Evolutionary conservation across 2,113 vertebrate genomes (phyloP).

Genomic region (Bos javanicus): DNA sequence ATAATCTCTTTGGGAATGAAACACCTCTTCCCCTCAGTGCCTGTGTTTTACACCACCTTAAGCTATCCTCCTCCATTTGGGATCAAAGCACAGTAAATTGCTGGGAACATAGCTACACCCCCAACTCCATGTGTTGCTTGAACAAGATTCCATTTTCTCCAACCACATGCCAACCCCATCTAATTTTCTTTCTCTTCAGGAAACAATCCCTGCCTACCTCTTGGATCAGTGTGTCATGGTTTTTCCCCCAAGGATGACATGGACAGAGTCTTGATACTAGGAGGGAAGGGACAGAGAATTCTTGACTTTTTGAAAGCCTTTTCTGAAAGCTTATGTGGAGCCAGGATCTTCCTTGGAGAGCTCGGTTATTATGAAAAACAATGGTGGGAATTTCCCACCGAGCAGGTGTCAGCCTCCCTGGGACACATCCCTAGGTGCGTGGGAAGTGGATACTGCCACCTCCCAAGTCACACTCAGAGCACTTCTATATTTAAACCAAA

Average conservation of each 20-base stretch:
- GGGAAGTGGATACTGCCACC: not conserved
- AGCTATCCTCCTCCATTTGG: not conserved
- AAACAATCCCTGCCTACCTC: not conserved
- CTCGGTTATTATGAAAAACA: not conserved
- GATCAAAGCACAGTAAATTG: too few relatives aligned
- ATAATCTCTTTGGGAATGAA: not conserved
- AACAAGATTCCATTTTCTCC: not conserved
- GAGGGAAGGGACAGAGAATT: not conserved
- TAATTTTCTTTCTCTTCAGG: not conserved
- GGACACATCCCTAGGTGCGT: not conserved
- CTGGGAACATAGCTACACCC: not conserved
- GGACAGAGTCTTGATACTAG: not conserved
- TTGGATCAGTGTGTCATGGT: not conserved
- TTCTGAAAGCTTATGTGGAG: not conserved
- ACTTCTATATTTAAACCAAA: not conserved
- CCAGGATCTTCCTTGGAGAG: not conserved
- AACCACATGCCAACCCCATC: not conserved
- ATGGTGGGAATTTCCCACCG: not conserved
- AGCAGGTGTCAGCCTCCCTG: not conserved
- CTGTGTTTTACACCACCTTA: not conserved
- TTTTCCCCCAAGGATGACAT: not conserved
- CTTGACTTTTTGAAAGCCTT: not conserved
- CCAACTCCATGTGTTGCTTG: not conserved
- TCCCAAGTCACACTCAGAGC: not conserved
- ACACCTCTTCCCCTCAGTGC: not conserved